Evolutionary conservation across 64 coral and sea anemone genomes (phyloP).

Genomic region (Trachythela sp.): DNA sequence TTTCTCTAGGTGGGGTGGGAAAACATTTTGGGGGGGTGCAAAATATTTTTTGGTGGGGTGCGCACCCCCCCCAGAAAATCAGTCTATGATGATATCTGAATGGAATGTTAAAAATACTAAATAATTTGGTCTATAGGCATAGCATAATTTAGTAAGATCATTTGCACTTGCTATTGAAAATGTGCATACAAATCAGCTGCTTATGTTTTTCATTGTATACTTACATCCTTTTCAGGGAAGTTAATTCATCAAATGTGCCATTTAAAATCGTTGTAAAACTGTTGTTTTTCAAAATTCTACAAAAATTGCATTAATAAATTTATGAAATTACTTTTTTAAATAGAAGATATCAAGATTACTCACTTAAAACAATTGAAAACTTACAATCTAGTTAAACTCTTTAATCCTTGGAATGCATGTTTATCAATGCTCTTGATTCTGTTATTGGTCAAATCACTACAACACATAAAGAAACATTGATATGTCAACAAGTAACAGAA

Average conservation of each 20-base stretch:
- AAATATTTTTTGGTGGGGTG: no score
- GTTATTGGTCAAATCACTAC: neutral
- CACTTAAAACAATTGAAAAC: neutral
- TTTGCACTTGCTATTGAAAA: neutral
- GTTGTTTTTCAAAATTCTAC: conserved; percentile 5
- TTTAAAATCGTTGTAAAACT: neutral
- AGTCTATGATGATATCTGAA: no score
- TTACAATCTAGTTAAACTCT: neutral
- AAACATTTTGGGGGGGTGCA: no score
- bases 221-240: neutral
- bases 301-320: neutral
- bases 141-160: no score
- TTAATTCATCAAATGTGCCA: neutral
- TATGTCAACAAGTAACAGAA: neutral
- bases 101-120: no score
- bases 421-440: neutral
- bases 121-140: no score
- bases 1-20: no score
- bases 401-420: neutral
- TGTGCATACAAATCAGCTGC: neutral
- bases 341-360: no score
- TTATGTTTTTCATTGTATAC: neutral
- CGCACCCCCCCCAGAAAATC: no score
- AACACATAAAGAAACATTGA: neutral
- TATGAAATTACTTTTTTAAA: no score